These are phyloP conservation scores for Dendrocopos noguchii DNA, from an alignment of 2,113 vertebrate species.

Conservation along the genomic window DNA sequence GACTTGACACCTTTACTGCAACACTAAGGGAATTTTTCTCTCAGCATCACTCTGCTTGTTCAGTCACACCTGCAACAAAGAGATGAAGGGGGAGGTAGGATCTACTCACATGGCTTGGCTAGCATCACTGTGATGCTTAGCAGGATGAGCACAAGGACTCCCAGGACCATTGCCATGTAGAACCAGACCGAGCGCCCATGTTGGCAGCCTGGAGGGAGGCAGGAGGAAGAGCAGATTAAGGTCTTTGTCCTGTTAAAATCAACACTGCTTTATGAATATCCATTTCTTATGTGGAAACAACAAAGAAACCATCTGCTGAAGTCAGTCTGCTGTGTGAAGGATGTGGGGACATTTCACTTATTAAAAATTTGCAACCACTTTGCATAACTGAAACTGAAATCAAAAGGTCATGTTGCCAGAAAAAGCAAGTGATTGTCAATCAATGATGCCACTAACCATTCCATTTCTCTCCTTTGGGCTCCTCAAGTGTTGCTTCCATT, in stretches of 20 bases:
- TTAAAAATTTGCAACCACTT: neutral
- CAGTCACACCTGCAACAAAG: neutral
- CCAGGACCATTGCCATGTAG: neutral
- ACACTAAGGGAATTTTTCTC: neutral
- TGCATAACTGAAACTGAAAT: neutral
- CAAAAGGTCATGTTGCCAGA: neutral
- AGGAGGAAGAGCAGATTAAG: neutral
- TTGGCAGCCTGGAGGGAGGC: neutral
- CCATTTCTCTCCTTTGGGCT: neutral
- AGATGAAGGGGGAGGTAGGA: neutral
- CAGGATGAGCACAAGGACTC: neutral
- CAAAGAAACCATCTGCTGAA: neutral
- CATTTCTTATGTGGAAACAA: neutral
- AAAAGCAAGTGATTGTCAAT: neutral
- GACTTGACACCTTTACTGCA: fast-evolving
- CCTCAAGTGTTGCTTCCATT: neutral
- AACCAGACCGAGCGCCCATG: neutral
- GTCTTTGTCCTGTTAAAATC: neutral
- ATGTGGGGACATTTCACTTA: neutral
- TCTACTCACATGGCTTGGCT: conserved; percentile 31
- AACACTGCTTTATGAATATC: neutral
- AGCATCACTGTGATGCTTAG: neutral
- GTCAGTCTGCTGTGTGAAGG: neutral
- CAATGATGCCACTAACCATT: neutral
- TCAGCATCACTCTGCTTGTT: neutral